These are phyloP conservation scores for Eurois occulta DNA, from an alignment of 2,888 invertebrate genomes.

Conservation along the genomic window DNA sequence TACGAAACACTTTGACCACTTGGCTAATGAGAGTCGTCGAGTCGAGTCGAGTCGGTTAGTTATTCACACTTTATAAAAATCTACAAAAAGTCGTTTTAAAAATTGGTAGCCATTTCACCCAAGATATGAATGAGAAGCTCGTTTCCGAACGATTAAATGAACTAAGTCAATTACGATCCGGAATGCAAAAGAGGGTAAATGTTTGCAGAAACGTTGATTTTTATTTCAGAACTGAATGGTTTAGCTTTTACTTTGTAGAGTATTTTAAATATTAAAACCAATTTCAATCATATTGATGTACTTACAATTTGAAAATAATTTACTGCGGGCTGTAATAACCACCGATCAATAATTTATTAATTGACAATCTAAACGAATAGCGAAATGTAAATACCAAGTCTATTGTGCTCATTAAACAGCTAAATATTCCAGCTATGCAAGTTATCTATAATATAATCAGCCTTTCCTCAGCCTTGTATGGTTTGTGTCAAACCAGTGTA, in stretches of 20 bases:
- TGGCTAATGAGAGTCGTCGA: background rate
- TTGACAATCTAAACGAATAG: background rate
- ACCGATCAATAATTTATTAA: too few species aligned
- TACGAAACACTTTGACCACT: background rate
- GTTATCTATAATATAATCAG: background rate
- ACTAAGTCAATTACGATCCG: conserved; percentile 45
- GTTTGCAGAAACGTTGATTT: conserved; percentile 38
- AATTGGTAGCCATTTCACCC: conserved; percentile 5
- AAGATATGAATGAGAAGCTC: conserved; percentile 41
- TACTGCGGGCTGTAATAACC: too few species aligned
- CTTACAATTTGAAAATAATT: background rate
- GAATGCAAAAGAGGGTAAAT: conserved; percentile 49
- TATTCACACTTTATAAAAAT: background rate
- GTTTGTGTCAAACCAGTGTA: background rate
- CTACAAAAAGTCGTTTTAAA: conserved; percentile 11
- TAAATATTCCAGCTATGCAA: background rate
- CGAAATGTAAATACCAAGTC: background rate
- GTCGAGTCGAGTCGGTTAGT: background rate
- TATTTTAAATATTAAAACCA: background rate
- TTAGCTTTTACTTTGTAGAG: background rate
- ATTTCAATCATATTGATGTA: background rate
- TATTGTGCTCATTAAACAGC: background rate
- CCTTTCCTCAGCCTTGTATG: background rate
- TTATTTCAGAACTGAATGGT: conserved; percentile 13
- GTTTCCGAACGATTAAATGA: conserved; percentile 52